Evolutionary conservation across 2,888 invertebrate genomes (phyloP).

Genomic region (Pandemis corylana): DNA sequence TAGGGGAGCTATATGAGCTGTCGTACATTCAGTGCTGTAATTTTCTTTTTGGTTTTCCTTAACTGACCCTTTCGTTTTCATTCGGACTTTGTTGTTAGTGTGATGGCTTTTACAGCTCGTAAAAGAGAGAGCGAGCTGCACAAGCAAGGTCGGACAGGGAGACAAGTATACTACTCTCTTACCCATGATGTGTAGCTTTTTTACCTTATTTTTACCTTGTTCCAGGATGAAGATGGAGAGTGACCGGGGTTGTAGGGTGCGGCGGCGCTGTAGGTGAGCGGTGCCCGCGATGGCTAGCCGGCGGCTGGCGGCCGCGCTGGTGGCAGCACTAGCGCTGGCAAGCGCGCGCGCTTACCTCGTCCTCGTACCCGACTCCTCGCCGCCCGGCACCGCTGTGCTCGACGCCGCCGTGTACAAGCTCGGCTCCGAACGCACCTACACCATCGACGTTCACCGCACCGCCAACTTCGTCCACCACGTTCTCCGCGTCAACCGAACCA

Average conservation of each 20-base stretch:
- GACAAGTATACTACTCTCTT: too few relatives aligned
- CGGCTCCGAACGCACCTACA: conserved; percentile 91
- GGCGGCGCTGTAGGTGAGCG: conserved; percentile 77
- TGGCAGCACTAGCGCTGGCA: conserved; percentile 63
- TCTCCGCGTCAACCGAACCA: conserved; percentile 89
- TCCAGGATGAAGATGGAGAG: conserved; percentile 69
- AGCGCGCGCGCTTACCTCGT: conserved; percentile 82
- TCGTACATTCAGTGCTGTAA: neutral
- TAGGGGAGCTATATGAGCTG: neutral
- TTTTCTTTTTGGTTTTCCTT: neutral
- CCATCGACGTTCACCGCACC: conserved; percentile 91
- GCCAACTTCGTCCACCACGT: conserved; percentile 93
- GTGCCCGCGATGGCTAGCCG: conserved; percentile 59
- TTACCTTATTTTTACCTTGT: conserved; percentile 8
- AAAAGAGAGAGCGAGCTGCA: too few relatives aligned
- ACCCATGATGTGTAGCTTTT: neutral
- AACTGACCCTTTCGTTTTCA: too few relatives aligned
- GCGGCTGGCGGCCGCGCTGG: conserved; percentile 56
- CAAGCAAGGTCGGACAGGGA: too few relatives aligned
- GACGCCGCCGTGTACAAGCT: conserved; percentile 92
- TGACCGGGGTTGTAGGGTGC: conserved; percentile 62
- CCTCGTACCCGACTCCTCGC: conserved; percentile 84
- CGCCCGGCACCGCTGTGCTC: conserved; percentile 88
- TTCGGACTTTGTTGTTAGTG: too few relatives aligned
- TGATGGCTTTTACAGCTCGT: neutral